Evolutionary conservation across 2,888 invertebrate species (phyloP).

Genomic region (Pyralis farinalis): DNA sequence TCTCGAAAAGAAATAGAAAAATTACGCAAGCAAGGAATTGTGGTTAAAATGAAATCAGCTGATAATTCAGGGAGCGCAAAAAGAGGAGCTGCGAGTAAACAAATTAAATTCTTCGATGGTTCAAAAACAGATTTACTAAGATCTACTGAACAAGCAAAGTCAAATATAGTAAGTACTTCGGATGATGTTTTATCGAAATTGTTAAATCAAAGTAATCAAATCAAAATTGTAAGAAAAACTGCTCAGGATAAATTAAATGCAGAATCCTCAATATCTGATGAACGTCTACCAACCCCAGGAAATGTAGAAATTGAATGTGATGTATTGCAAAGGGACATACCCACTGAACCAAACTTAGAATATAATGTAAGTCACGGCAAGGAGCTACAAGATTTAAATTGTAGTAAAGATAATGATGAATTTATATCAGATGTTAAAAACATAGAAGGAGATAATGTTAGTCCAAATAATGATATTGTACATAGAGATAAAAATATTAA

Average conservation of each 20-base stretch:
- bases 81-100: slow-evolving; percentile 16
- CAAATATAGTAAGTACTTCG: slow-evolving; percentile 34
- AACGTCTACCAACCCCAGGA: slow-evolving; percentile 14
- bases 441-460: background rate
- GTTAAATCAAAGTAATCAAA: slow-evolving; percentile 60
- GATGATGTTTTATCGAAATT: slow-evolving; percentile 61
- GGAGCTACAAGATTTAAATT: background rate
- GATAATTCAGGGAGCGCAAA: slow-evolving; percentile 14
- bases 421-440: background rate
- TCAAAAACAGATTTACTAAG: slow-evolving; percentile 18
- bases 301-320: slow-evolving; percentile 19
- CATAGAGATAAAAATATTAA: background rate
- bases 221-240: slow-evolving; percentile 61
- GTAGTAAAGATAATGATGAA: background rate
- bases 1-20: slow-evolving; percentile 53
- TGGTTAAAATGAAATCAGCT: slow-evolving; percentile 51
- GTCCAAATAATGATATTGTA: background rate
- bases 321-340: slow-evolving; percentile 13
- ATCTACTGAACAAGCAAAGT: slow-evolving; percentile 15
- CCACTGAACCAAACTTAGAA: slow-evolving; percentile 15
- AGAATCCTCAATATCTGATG: slow-evolving; percentile 16
- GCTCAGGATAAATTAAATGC: slow-evolving; percentile 20
- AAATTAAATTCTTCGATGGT: slow-evolving; percentile 12
- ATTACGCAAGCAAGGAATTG: slow-evolving; percentile 64
- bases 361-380: background rate